Base-by-base conservation (phyloP, 2,113 vertebrate genomes). In the Riparia riparia region DNA sequence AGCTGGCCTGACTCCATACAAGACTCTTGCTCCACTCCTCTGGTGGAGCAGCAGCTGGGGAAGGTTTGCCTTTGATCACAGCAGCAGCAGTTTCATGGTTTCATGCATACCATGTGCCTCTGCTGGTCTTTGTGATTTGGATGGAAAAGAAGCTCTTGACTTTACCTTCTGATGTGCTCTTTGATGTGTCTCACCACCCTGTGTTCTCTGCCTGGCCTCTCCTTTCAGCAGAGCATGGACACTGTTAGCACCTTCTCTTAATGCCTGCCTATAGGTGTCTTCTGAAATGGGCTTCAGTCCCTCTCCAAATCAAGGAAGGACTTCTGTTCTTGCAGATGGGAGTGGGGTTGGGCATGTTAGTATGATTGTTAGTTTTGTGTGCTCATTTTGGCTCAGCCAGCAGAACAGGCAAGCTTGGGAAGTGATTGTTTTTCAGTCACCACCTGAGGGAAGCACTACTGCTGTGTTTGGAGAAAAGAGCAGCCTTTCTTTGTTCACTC, bases 31-130 rank as follows among this genome's bases (percentile, higher is more conserved):
- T 74, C 17, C 1, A 5, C 6, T 53, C 7, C 56, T 70, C n/a
- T 3, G 1, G 7, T 12, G 41, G 16, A 41, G n/a, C 3, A 20
- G 49, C 45, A 28, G 6, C 5, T 64, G 14, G 54, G 58, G 42
- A 49, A 51, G 41, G 17, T 64, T 82, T 51, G 45, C 82, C 25
- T 54, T 58, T 39, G 45, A 17, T 69, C 19, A 3, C 29, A 7
- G 9, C 31, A 8, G 44, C 49, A 17, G 64, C 20, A 20, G 64
- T 3, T 77, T 15, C 25, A 15, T 56, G 4, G 31, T 61, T 65
- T 45, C 2, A 0, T 14, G 32, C 2, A 2, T 8, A n/a, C 34
- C 22, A 2, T 5, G 4, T 72, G 32, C 69, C 42, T 88, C 42
- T 65, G 9, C 39, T 22, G 37, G 39, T 50, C 63, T 26, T 49